Evolutionary conservation across 2,888 invertebrate genomes (phyloP), one percentile per base, ranked within the genome.

Genomic region (Athalia circularis): DNA sequence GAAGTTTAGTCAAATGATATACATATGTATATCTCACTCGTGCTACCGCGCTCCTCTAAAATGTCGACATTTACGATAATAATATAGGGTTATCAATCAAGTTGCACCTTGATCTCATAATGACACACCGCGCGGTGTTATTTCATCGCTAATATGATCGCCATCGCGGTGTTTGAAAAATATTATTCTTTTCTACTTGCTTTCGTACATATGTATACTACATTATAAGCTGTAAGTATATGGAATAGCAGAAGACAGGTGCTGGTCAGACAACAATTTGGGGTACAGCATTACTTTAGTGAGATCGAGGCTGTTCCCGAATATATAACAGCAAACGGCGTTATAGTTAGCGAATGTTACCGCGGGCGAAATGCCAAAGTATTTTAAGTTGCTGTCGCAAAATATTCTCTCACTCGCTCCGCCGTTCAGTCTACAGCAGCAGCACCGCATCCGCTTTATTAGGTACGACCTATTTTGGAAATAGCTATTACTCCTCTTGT

Each of bases 401-500:
- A 68, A 72, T 72, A 59, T 59, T 72, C 57, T 45, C 72, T 59
- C 45, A 47, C 59, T 72, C 47, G 8, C 57, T 59, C 57, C 52
- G 8, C 29, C 29, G 29, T 29, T 29, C 29, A 29, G 29, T 29
- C 29, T 29, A 29, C 29, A 59, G 45, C 57, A 47, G 57, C 72
- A 59, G 59, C 43, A 59, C 57, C 52, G 57, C 72, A 47, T 72
- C 59, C 72, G 72, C 15, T 68, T 84, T 29, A 29, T 29, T 82
- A 80, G 83, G 82, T 81, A 81, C 79, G 81, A 81, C 77, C 81
- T 80, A 77, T 82, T 84, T 84, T 72, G 79, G 80, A 80, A 80
- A 80, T 78, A 75, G 79, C 79, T 80, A 77, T 77, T 65, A 70
- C 47, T 52, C 8, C 54, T 77, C 29, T 72, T 70, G 68, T 76